Base-by-base conservation (phyloP, 2,797 vertebrate species). In the Nyctalus aviator region DNA sequence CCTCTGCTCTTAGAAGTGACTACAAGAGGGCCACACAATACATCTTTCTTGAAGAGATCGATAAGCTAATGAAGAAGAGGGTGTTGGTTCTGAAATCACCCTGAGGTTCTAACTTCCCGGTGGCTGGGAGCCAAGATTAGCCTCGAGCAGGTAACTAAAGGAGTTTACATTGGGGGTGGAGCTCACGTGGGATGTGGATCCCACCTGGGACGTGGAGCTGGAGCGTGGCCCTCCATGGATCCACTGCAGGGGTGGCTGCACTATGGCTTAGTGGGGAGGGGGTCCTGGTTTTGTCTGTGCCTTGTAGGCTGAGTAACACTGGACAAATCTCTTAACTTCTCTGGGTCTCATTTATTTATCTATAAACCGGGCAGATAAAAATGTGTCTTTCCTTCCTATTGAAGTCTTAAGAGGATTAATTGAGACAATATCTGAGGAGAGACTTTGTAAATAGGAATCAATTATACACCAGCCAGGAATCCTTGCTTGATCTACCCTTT, bases 381-480 rank as follows among this genome's bases (percentile, higher is more conserved):
- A 46, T 37, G 76, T 73, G 25, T 20, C 13, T 87, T 68, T n/a
- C n/a, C 10, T 88, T 84, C 92, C 50, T 87, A 64, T 15, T 64
- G 30, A 53, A 75, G 32, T 66, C 44, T 46, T 79, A 30, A 35
- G 53, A 90, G 72, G 41, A 72, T 88, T 62, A 41, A 73, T 14
- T n/a, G 32, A 73, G 66, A 91, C 88, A 57, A n/a, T 23, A n/a
- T 20, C 11, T 0, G 1, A 1, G 37, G 53, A 68, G 21, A 79
- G 20, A 46, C 44, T 91, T 32, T 48, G 84, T 77, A 73, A 93
- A 84, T 18, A 84, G 72, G 18, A 93, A 95, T 94, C 91, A 89
- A 5, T 87, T 46, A 30, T 14, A 21, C 18, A 27, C 0, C 0
- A 2, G 5, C 0, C 0, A 88, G 17, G 44, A 78, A 79, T 30